Evolutionary conservation across 2,113 vertebrate genomes (phyloP), one percentile per base, ranked within the genome.

Genomic region (Laticauda colubrina): DNA sequence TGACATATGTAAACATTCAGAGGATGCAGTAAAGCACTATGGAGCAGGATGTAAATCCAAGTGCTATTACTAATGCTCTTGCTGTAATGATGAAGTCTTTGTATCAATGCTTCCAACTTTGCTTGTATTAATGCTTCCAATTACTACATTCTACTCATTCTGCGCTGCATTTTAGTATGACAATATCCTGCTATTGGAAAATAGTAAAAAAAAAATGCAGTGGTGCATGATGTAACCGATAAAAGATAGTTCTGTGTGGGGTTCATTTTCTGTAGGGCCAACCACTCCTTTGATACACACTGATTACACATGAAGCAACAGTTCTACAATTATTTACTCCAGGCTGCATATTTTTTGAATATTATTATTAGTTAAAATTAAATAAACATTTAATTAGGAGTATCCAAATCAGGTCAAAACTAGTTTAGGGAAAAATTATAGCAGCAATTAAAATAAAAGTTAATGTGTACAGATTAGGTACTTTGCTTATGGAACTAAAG

Each of bases 291-390:
- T 2, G 93, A 89, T 94, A 85, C 34, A 5, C 75, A 93, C 91
- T 93, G 94, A 87, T 64, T 94, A 43, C 81, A 93, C 85, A 87
- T 93, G 92, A 96, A 95, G 96, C 69, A 87, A 87, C 92, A 64
- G 93, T 96, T 94, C 89, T 93, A 95, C 94, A 90, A 95, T 95
- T 90, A 95, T 94, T 97, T 95, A 45, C 20, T 53, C 24, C 4
- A 26, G 21, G 26, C 21, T 53, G 43, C 15, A 56, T 51, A 53
- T 26, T 96, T 97, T 88, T 94, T 95, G 57, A 56, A 88, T 43
- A 89, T 92, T 96, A 95, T 64, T 64, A 64, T 12, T 10, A 64
- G 24, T 64, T 61, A 61, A 61, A 61, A 29, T 39, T 39, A 85
- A 57, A 55, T 56, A 56, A 64, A 3, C 12, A 85, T 92, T 88